Evolutionary conservation across 2,888 invertebrate genomes (phyloP), one percentile per base, ranked within the genome.

Genomic region (Drosophila rellima): DNA sequence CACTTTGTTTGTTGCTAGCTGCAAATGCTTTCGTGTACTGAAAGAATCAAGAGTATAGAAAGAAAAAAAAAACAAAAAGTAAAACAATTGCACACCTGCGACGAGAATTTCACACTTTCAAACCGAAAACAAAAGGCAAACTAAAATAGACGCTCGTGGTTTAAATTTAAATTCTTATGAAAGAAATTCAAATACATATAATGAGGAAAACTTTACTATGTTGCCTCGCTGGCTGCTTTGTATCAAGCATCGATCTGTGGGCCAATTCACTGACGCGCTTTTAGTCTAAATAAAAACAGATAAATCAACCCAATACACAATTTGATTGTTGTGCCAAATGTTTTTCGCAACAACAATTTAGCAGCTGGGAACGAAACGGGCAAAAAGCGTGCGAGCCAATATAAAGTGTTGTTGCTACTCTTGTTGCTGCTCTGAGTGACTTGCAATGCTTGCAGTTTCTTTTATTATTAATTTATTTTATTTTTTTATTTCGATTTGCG

Each of bases 101-200:
- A 70, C 67, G 80, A 64, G 84, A 88, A 85, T 87, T 85, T 85
- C 84, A 88, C 84, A 86, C 89, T 70, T 69, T 68, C 35, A 57
- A 78, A 74, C 39, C 64, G 51, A 77, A 74, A 74, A 78, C 61
- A 69, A 74, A 62, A 62, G 54, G 7, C 29, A 17, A 31, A 59
- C 67, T 33, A 60, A 75, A 82, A 80, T 74, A 82, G 80, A 76
- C 51, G 44, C 48, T 50, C 54, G 52, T 59, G 68, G 67, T 80
- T 85, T 78, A 69, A 77, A 73, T 61, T 79, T 84, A 71, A 70
- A 69, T 72, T 55, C 63, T 60, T 70, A 55, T 44, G 66, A 73
- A 71, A 72, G 20, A 65, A 73, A 54, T 68, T 64, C 57, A 62
- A 61, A 69, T 13, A 33, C 13, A 13, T 35, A 35, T 45, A 33